Conservation (phyloP, 2,888 invertebrate genomes). For the Drosophila peninsularis region DNA sequence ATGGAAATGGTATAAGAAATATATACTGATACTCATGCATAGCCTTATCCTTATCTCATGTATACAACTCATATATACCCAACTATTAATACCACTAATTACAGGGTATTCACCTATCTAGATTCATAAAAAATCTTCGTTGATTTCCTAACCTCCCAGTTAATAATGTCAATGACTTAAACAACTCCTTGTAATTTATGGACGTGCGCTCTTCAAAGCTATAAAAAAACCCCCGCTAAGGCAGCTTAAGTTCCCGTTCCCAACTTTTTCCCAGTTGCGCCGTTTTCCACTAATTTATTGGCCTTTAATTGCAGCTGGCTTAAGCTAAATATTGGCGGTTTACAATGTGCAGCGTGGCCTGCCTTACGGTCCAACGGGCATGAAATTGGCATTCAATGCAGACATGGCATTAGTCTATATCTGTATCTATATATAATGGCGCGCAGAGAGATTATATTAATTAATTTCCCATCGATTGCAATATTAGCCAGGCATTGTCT, state of each 20-base stretch:
- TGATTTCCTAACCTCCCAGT: not conserved
- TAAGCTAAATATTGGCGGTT: constrained; percentile 56
- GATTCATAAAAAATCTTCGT: not conserved
- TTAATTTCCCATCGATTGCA: constrained; percentile 70
- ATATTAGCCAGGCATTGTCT: constrained; percentile 51
- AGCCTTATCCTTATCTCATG: no score
- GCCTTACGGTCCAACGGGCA: constrained; percentile 33
- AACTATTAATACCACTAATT: no score
- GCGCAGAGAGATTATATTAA: constrained; percentile 65
- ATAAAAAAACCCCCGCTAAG: constrained; percentile 20
- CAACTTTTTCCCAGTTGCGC: constrained; percentile 4
- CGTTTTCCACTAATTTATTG: constrained; percentile 52
- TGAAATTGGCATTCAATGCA: constrained; percentile 49
- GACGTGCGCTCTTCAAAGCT: not conserved
- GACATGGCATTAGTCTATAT: constrained; percentile 30
- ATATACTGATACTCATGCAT: no score
- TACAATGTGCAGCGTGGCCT: constrained; percentile 34
- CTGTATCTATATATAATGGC: constrained; percentile 8
- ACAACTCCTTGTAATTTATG: constrained; percentile 2
- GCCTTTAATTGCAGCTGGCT: constrained; percentile 62
- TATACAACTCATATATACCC: no score
- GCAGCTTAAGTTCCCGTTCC: constrained; percentile 10
- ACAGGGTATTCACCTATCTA: not conserved
- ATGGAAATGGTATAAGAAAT: not conserved
- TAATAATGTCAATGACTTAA: not conserved